Conservation (phyloP, 2,888 invertebrate genomes). For the Agrotis segetum region DNA sequence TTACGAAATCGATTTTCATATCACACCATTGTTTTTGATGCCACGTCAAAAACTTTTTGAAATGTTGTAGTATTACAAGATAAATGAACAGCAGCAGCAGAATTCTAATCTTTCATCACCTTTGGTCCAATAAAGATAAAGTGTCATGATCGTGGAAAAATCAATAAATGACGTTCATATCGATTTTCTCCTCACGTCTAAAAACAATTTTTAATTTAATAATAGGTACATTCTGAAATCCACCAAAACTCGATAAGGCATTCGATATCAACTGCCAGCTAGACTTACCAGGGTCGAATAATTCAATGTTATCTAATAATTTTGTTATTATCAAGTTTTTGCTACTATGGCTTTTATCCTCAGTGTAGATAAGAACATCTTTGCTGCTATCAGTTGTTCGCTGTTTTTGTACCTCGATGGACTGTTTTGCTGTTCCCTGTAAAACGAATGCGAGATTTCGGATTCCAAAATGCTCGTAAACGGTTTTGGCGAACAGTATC, state of each 20-base stretch:
- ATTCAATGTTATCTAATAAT: conserved; percentile 80
- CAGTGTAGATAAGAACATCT: conserved; percentile 85
- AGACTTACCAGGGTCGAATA: conserved; percentile 69
- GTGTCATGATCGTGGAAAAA: conserved; percentile 27
- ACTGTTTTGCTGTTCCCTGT: conserved; percentile 75
- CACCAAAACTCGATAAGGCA: conserved; percentile 47
- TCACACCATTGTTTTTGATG: conserved; percentile 8
- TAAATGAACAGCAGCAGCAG: too few relatives aligned
- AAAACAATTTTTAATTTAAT: conserved; percentile 13
- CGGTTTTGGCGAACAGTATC: conserved; percentile 70
- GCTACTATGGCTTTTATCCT: conserved; percentile 84
- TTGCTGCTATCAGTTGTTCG: conserved; percentile 86
- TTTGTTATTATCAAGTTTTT: conserved; percentile 84
- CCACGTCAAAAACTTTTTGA: conserved; percentile 18
- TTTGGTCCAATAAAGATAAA: conserved; percentile 43
- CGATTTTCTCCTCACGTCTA: conserved; percentile 15
- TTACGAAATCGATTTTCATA: conserved; percentile 39
- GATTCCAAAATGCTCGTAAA: conserved; percentile 80
- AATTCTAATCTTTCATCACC: conserved; percentile 36
- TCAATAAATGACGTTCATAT: conserved; percentile 23
- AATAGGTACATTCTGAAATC: conserved; percentile 25
- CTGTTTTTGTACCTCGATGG: conserved; percentile 86
- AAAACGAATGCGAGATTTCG: conserved; percentile 65
- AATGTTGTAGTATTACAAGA: conserved; percentile 28
- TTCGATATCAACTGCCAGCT: conserved; percentile 52